phyloP scores from a whole-genome alignment of 2,888 invertebrate genomes.

The Corythucha ciliata region DNA sequence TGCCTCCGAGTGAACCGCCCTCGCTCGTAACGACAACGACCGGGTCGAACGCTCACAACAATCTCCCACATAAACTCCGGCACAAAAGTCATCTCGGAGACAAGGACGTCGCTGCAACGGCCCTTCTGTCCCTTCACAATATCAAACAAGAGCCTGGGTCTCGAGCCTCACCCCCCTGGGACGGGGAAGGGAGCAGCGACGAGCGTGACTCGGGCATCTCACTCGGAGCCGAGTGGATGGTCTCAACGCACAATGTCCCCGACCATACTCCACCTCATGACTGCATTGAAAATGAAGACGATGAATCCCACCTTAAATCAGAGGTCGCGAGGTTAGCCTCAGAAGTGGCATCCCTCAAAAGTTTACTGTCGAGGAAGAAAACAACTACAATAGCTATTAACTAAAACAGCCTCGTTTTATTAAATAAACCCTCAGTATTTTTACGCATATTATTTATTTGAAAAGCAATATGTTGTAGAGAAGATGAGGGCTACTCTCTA shows the following conservation, averaged over 20 bases:
- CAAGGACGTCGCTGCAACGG: slow-evolving; percentile 67
- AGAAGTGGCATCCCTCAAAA: slow-evolving; percentile 80
- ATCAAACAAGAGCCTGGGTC: slow-evolving; percentile 63
- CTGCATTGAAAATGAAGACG: slow-evolving; percentile 33
- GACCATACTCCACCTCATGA: slow-evolving; percentile 27
- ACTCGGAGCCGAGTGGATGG: slow-evolving; percentile 57
- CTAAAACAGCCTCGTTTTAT: too few species aligned
- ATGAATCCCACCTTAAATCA: slow-evolving; percentile 58
- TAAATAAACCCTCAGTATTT: too few species aligned
- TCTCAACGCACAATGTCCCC: slow-evolving; percentile 34
- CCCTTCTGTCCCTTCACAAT: slow-evolving; percentile 49
- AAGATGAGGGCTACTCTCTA: too few species aligned
- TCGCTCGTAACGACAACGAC: too few species aligned
- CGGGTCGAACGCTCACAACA: slow-evolving; percentile 60
- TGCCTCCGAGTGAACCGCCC: slow-evolving; percentile 71
- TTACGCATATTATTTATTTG: too few species aligned
- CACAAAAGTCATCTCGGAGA: slow-evolving; percentile 86
- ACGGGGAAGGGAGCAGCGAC: slow-evolving; percentile 81
- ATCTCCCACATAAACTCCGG: slow-evolving; percentile 78
- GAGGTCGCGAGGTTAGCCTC: slow-evolving; percentile 80
- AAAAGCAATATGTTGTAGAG: too few species aligned
- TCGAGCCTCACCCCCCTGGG: slow-evolving; percentile 76
- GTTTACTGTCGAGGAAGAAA: slow-evolving; percentile 35
- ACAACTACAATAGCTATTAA: slow-evolving; percentile 23
- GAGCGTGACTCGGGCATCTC: slow-evolving; percentile 86